phyloP scores from a whole-genome alignment of 2,888 invertebrate genomes.

The Allophyes oxyacanthae region DNA sequence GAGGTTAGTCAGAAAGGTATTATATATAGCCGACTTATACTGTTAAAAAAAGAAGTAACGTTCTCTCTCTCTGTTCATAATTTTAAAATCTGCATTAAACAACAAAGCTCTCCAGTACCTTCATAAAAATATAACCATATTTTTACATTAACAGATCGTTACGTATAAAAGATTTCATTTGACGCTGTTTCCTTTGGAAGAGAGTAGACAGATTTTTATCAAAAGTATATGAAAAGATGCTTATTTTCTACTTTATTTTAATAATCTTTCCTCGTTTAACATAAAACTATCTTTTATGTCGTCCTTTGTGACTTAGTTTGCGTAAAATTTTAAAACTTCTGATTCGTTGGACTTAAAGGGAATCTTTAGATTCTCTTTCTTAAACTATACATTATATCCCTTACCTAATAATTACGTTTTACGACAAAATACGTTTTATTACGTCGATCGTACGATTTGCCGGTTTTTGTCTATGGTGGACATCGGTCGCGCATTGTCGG shows the following conservation, averaged over 20 bases:
- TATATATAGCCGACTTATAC: too few species aligned
- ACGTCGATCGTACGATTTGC: too few species aligned
- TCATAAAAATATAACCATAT: constrained; percentile 42
- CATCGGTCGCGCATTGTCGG: too few species aligned
- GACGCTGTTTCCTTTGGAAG: constrained; percentile 29
- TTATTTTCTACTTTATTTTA: constrained; percentile 21
- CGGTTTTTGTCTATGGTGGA: too few species aligned
- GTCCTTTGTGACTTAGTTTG: neutral
- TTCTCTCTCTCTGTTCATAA: too few species aligned
- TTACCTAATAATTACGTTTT: too few species aligned
- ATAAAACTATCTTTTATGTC: constrained; percentile 17
- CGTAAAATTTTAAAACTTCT: constrained; percentile 1
- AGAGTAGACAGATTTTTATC: constrained; percentile 22
- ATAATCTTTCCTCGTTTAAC: constrained; percentile 12
- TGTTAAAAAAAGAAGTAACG: too few species aligned
- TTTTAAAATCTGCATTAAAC: constrained; percentile 10
- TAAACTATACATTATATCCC: too few species aligned
- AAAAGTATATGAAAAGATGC: constrained; percentile 24
- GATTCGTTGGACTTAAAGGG: too few species aligned
- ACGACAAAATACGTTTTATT: too few species aligned
- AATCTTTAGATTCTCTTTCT: too few species aligned
- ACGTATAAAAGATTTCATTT: constrained; percentile 45
- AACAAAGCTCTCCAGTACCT: constrained; percentile 17
- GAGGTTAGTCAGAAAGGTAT: too few species aligned
- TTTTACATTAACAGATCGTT: constrained; percentile 50